These are phyloP conservation scores for Actinia equina DNA, from an alignment of 64 coral and sea anemone genomes.

Conservation along the genomic window DNA sequence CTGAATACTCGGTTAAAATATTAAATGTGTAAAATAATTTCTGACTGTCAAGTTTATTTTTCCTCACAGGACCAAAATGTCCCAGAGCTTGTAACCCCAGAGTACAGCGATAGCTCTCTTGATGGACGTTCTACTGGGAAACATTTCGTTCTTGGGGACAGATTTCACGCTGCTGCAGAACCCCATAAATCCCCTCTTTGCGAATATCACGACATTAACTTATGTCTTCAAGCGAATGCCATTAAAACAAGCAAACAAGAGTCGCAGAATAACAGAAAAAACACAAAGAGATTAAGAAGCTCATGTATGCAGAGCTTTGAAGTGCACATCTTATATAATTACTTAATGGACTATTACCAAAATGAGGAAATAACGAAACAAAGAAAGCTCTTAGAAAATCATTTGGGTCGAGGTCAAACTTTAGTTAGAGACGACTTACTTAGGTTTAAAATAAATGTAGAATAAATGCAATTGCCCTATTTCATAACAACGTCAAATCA, in stretches of 20 bases:
- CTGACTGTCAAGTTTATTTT: background rate
- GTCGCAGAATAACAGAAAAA: conserved; percentile 26
- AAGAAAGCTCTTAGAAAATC: background rate
- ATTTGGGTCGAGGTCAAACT: background rate
- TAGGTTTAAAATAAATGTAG: background rate
- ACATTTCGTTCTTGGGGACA: conserved; percentile 15
- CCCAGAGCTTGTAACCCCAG: background rate
- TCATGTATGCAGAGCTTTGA: conserved; percentile 44
- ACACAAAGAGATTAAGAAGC: conserved; percentile 14
- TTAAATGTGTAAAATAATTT: background rate
- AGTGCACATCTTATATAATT: conserved; percentile 30
- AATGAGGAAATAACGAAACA: conserved; percentile 20
- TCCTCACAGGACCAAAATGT: background rate
- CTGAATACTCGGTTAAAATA: no score
- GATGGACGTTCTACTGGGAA: no score
- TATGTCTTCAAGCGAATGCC: conserved; percentile 11
- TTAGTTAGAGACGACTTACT: background rate
- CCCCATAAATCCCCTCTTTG: conserved; percentile 31
- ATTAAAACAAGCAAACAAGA: conserved; percentile 41
- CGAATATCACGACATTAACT: conserved; percentile 4
- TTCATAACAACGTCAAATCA: no score
- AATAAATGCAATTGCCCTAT: no score
- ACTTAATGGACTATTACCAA: conserved; percentile 31
- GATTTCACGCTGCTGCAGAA: background rate
- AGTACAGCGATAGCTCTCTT: background rate